Base-by-base conservation (phyloP, 1,140 invertebrate species). In the Pseudomyrmex dendroicus region DNA sequence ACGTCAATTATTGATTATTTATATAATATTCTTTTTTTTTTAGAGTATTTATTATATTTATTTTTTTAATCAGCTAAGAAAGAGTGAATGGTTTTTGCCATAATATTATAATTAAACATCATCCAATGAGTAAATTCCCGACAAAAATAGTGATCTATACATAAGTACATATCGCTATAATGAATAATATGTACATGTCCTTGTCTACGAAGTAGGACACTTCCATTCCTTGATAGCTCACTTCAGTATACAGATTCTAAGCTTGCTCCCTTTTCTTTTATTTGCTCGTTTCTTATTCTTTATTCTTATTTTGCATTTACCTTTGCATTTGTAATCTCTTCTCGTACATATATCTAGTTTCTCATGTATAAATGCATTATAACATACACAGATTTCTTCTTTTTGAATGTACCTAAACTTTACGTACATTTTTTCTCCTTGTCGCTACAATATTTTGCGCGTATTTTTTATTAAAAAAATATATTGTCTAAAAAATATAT, bases 181-280 rank as follows among this genome's bases (percentile, higher is more conserved):
- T n/a, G n/a, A n/a, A n/a, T n/a, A n/a, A n/a, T n/a, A 15, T 3
- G 9, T 9, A 48, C 35, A 15, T 46, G 7, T n/a, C 35, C 35
- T 35, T 35, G 35, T 7, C 35, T 35, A 35, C 35, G 35, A 35
- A 35, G 35, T 35, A 35, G 7, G 5, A 3, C 50, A 52, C 22
- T 54, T 61, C 46, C 76, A 83, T 85, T 88, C 83, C 84, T 84
- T 86, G 35, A 35, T 35, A 7, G 0, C 87, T 89, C 86, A 84
- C 82, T 50, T 25, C 12, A 35, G 0, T 35, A 35, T 48, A 52
- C 25, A 46, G 17, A 56, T 17, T 46, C 35, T 35, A 35, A 35
- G 50, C 20, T 50, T 25, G 64, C 20, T 22, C 22, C 5, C 44
- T 68, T n/a, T 63, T 25, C 0, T 63, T 63, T 13, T 15, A 5